Base-by-base conservation (phyloP, 2,888 invertebrate species). In the Drosophila buzzatii region DNA sequence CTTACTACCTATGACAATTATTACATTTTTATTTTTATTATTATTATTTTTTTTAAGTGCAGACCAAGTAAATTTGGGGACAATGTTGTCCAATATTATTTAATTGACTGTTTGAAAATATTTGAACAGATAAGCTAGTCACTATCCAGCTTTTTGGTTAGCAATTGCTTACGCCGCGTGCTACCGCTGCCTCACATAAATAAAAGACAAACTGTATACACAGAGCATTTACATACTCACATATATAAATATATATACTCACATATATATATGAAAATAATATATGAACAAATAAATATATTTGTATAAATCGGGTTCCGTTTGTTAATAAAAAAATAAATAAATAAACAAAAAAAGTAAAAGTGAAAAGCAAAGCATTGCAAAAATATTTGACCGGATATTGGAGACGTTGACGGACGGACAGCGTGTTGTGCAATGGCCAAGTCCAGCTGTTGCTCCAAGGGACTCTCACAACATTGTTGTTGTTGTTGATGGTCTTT, bases 351-450 rank as follows among this genome's bases (percentile, higher is more conserved):
- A 37, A 12, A 31, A n/a, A 56, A 60, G n/a, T 44, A 16, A 16
- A 51, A 53, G 37, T 53, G 35, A 58, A 74, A 61, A 31, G 45
- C 55, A 62, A 57, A 66, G 39, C 58, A 44, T 14, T 12, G 39
- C 56, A 74, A 56, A 66, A 49, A 69, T 42, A 63, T 63, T 70
- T 42, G 49, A 41, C 42, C 44, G 60, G 39, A 73, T 69, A 61
- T 73, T 64, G 61, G n/a, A 37, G 61, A 27, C 18, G 14, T 6
- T 6, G 37, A 14, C 14, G 37, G 45, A 39, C 16, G 37, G 39
- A 66, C 39, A 70, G 52, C 18, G n/a, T 12, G 14, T 52, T 70
- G 39, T 51, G 56, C 56, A 14, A 16, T n/a, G 42, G 37, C 53
- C 31, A 44, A 39, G 9, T 14, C 51, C 73, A 78, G 57, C 58